phyloP scores from a whole-genome alignment of 2,113 vertebrate species.

The Pseudolaguvia tuberculata region DNA sequence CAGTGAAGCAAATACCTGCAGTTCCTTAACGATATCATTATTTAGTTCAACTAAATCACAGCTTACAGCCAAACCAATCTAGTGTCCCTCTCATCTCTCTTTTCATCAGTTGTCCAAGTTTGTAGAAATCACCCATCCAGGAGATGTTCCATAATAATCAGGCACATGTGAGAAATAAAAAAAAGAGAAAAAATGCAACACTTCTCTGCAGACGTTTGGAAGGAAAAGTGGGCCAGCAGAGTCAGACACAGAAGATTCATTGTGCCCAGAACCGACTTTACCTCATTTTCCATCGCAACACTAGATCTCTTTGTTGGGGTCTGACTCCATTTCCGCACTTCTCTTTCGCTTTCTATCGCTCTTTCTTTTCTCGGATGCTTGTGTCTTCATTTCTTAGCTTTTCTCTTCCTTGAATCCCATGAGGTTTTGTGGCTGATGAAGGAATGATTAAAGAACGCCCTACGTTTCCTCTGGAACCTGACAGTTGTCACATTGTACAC shows the following conservation, averaged over 20 bases:
- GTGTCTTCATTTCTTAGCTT: neutral
- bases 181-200: neutral
- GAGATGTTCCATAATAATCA: neutral
- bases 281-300: neutral
- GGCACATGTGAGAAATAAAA: neutral
- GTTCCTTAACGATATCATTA: neutral
- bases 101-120: slow-evolving; percentile 2
- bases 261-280: neutral
- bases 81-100: neutral
- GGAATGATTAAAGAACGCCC: neutral
- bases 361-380: slow-evolving; percentile 1
- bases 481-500: neutral
- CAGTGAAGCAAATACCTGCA: slow-evolving; percentile 23
- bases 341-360: slow-evolving; percentile 11
- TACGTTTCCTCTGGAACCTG: neutral
- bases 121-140: slow-evolving; percentile 13
- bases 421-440: slow-evolving; percentile 6
- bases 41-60: slow-evolving; percentile 11
- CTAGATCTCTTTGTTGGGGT: slow-evolving; percentile 8
- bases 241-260: slow-evolving; percentile 6
- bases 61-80: neutral
- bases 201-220: neutral
- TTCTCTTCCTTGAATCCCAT: neutral
- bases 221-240: slow-evolving; percentile 12
- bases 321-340: slow-evolving; percentile 11